phyloP scores from a whole-genome alignment of 2,888 invertebrate species.

The Philaethria dido region DNA sequence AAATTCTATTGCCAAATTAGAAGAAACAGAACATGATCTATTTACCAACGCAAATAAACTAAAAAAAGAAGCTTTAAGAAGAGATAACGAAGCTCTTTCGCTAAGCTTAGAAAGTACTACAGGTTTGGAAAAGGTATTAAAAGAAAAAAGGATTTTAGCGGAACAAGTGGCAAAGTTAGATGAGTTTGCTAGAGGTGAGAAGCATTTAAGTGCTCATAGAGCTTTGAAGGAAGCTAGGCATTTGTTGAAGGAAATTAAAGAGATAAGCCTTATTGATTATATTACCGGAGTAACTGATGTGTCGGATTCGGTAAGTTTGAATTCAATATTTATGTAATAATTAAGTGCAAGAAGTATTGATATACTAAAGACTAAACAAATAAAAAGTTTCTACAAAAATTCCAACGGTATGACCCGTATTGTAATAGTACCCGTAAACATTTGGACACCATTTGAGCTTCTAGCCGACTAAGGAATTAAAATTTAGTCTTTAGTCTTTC shows the following conservation, averaged over 20 bases:
- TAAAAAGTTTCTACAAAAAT: too few species aligned
- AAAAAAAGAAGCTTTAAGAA: slow-evolving; percentile 57
- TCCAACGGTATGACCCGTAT: too few species aligned
- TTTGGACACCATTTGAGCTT: too few species aligned
- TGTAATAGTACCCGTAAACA: too few species aligned
- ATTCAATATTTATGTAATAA: too few species aligned
- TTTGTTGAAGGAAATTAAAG: slow-evolving; percentile 68
- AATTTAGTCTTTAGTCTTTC: too few species aligned
- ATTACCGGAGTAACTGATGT: slow-evolving; percentile 70
- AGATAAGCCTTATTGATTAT: slow-evolving; percentile 66
- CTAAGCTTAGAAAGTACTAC: slow-evolving; percentile 74
- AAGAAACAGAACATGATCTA: slow-evolving; percentile 62
- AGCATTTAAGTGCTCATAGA: slow-evolving; percentile 73
- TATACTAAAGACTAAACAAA: too few species aligned
- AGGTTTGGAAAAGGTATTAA: slow-evolving; percentile 68
- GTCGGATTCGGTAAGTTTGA: slow-evolving; percentile 64
- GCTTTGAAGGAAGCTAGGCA: slow-evolving; percentile 75
- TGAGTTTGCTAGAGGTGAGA: slow-evolving; percentile 76
- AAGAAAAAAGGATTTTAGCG: slow-evolving; percentile 60
- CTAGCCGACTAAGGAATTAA: too few species aligned
- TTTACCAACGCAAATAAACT: slow-evolving; percentile 64
- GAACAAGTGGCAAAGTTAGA: slow-evolving; percentile 74
- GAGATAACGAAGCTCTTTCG: slow-evolving; percentile 61
- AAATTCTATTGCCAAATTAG: slow-evolving; percentile 63
- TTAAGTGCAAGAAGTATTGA: too few species aligned